A percentile compares a stretch with the other conserved stretches of the same genome.
Evolutionary conservation across 1,140 invertebrate species (phyloP).

Genomic region (Homalodisca vitripennis): DNA sequence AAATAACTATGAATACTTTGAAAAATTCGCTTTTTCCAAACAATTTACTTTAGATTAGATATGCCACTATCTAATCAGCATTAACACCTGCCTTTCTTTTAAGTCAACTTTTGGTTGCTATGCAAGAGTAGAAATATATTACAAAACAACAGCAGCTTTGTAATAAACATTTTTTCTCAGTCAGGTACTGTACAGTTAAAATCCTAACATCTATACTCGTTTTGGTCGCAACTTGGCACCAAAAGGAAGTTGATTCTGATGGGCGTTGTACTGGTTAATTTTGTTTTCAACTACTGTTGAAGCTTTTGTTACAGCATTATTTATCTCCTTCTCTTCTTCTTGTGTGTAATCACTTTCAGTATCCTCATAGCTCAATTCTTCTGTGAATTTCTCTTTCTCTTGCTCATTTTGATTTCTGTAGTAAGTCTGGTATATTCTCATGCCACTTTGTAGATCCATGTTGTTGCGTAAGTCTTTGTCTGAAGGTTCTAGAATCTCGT

Average conservation of each 20-base stretch:
- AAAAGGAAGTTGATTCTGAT: constrained; percentile 18
- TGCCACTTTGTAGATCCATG: neutral
- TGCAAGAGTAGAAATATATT: too few relatives aligned
- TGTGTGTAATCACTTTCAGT: constrained; percentile 18
- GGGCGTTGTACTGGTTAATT: neutral
- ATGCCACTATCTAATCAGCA: too few relatives aligned
- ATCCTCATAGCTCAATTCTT: constrained; percentile 23
- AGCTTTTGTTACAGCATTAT: neutral
- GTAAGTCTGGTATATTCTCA: neutral
- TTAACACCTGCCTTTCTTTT: too few relatives aligned
- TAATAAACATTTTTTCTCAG: too few relatives aligned
- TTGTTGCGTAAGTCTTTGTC: neutral
- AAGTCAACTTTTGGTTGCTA: too few relatives aligned
- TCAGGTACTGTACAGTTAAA: neutral
- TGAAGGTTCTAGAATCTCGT: constrained; percentile 8
- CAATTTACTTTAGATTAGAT: too few relatives aligned
- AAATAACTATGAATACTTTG: too few relatives aligned
- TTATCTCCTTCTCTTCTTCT: constrained; percentile 9
- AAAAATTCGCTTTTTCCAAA: too few relatives aligned
- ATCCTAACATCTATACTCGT: constrained; percentile 3
- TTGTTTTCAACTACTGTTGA: neutral
- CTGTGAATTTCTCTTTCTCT: constrained; percentile 6
- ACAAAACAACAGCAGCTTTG: too few relatives aligned
- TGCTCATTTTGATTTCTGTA: neutral
- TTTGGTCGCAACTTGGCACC: constrained; percentile 28